Conservation (phyloP, 2,888 invertebrate species). For the Heliconius sara region DNA sequence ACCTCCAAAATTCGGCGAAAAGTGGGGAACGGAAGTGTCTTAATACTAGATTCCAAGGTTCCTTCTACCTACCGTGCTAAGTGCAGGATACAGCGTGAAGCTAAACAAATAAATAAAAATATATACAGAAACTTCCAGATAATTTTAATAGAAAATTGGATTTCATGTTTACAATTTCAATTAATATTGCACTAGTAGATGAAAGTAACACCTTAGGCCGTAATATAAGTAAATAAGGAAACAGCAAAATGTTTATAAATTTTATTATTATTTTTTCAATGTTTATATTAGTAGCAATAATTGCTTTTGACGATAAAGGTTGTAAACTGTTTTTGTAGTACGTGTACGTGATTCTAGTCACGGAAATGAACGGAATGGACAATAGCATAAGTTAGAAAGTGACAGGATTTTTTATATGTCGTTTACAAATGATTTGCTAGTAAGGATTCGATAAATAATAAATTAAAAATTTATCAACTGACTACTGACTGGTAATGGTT, state of each 20-base stretch:
- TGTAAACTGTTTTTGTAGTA: background rate
- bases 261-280: background rate
- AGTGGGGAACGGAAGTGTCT: no score
- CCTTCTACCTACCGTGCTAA: no score
- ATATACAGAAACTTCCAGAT: no score
- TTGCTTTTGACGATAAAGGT: slow-evolving; percentile 12
- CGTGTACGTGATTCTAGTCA: slow-evolving; percentile 18
- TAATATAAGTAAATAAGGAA: background rate
- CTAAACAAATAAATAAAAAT: no score
- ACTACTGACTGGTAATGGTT: background rate
- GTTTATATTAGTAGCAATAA: slow-evolving; percentile 1
- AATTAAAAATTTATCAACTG: background rate
- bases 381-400: slow-evolving; percentile 11
- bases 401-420: background rate
- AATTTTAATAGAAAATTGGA: no score
- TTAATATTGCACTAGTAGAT: no score
- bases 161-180: no score
- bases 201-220: background rate
- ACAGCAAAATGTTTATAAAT: background rate
- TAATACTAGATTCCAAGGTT: no score
- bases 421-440: background rate
- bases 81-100: no score
- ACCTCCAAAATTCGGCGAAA: no score
- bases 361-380: slow-evolving; percentile 10
- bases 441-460: background rate